Base-by-base conservation (phyloP, 2,888 invertebrate genomes). In the Orthosia gracilis region DNA sequence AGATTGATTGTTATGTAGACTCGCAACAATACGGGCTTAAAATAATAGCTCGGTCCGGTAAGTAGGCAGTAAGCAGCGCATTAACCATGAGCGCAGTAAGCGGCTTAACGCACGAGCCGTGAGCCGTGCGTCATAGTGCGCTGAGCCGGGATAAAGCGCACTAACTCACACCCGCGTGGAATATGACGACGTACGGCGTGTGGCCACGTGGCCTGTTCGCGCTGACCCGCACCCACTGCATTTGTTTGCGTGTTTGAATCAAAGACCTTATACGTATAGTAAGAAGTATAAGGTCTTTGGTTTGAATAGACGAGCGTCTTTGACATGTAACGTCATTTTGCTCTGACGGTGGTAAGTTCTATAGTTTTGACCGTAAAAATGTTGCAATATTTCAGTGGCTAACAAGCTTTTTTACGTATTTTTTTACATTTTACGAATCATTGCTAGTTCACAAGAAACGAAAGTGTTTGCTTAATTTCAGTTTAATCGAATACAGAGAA, bases 81-180 rank as follows among this genome's bases (percentile, higher is more conserved):
- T 86, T 86, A 83, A 87, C 86, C 85, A 88, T 88, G 85, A 86
- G 82, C 84, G 83, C 76, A 73, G 76, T 85, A 89, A 89, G 89
- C 88, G 76, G 89, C 87, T 90, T 87, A 89, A 69, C 64, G 69
- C 69, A 58, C 65, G 64, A 50, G 49, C 69, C 62, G 55, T 63
- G 40, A 11, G n/a, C 58, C 58, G 9, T 40, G 66, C 69, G 54
- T 76, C 73, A 73, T 70, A 40, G 62, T 69, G 73, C 67, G 59
- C 62, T 85, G 75, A 88, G 76, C 86, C 76, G 54, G 76, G 77
- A 76, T 79, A 70, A 72, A 80, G 79, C 73, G 71, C 66, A 79
- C 78, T 85, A 83, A 82, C 76, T 85, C 78, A 80, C 78, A 70
- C 73, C 63, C 55, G 75, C 63, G 72, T 58, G 66, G 61, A 63